Conservation (phyloP, 2,888 invertebrate species). For the Ommatoiulus sabulosus region DNA sequence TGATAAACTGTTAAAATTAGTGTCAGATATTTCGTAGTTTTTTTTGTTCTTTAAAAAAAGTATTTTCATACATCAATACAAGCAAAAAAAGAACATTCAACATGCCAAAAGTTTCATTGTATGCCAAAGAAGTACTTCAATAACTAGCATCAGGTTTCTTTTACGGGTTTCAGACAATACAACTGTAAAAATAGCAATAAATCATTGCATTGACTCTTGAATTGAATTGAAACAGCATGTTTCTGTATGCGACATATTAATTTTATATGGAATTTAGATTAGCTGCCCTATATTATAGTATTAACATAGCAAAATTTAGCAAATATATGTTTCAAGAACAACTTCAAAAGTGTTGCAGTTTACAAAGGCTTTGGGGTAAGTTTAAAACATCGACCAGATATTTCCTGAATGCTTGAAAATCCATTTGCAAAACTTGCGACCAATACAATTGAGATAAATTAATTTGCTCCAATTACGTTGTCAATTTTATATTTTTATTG, state of each 20-base stretch:
- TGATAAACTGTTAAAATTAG: not conserved
- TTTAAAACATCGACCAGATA: too few relatives aligned
- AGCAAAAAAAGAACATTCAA: not conserved
- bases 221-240: not conserved
- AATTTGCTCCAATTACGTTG: too few relatives aligned
- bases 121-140: too few relatives aligned
- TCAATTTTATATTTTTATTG: too few relatives aligned
- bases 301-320: not conserved
- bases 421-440: too few relatives aligned
- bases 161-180: not conserved
- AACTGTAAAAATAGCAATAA: not conserved
- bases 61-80: too few relatives aligned
- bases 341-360: not conserved
- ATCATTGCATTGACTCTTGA: too few relatives aligned
- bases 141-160: too few relatives aligned
- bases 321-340: not conserved
- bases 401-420: too few relatives aligned
- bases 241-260: not conserved
- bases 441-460: too few relatives aligned
- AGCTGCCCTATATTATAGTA: not conserved
- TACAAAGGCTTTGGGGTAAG: not conserved
- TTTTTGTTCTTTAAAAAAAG: not conserved
- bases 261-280: not conserved
- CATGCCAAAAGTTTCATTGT: not conserved
- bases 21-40: not conserved